Evolutionary conservation across 2,797 vertebrate genomes (phyloP), one percentile per base, ranked within the genome.

Genomic region (Centropyge bicolor): DNA sequence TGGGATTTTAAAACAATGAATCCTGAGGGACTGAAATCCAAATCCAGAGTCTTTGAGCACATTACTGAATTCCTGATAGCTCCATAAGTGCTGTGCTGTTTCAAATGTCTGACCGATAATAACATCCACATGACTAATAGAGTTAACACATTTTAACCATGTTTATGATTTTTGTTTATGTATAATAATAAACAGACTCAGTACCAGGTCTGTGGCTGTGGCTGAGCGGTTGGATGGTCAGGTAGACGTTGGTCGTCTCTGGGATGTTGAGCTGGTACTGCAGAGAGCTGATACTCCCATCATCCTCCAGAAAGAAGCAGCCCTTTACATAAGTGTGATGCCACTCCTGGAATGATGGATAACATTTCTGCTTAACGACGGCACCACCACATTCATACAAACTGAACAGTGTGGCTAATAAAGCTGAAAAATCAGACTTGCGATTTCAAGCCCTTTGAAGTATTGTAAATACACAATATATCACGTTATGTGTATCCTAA

Each of bases 291-390:
- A 97, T 95, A 52, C 93, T 95, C 35, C 96, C 95, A 56, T 95
- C 93, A 0, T 97, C 96, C 82, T 99, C 97, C 71, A 98, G 77
- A 89, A 96, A 97, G 91, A 99, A 98, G 84, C 97, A 97, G 66
- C 98, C 98, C 84, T 91, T 98, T 80, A 95, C 91, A 0, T 76
- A 91, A 41, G 82, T 88, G 61, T 92, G 88, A 0, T 94, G 95
- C 97, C 97, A 98, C 4, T 96, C 96, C 98, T 99, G 89, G 48
- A 92, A 88, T 0, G 78, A 62, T 2, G 16, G 7, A 75, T 14
- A 64, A 80, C 16, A 76, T 38, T 36, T 46, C 16, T 56, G 19
- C n/a, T 76, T 41, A 22, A 68, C 9, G 24, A 51, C 40, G 60
- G 14, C 62, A 59, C 10, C 4, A 9, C 8, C 8, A 49, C 31